Base-by-base conservation (phyloP, 2,888 invertebrate species). In the Troides helena region DNA sequence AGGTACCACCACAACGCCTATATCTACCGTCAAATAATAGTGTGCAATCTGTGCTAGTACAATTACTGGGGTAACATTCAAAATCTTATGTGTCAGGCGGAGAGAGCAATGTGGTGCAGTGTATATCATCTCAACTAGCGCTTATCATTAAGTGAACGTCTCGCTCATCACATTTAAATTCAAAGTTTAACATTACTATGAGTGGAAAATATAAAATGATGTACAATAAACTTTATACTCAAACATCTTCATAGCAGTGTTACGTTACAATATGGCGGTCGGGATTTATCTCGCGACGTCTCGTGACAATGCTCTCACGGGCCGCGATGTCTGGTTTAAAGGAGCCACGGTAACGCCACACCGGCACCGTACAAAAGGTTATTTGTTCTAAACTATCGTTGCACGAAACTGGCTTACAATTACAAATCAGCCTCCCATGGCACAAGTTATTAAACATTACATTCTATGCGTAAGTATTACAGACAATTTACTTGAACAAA, bases 401-500 rank as follows among this genome's bases (percentile, higher is more conserved):
- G 77, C 80, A 78, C 79, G 78, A 81, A 81, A 80, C 79, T 74
- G 74, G 80, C 81, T 75, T 81, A 86, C 86, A 84, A 88, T 86
- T 86, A 89, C 86, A 83, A 81, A 85, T 84, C 85, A 87, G 80
- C 85, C 84, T 85, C 86, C 85, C 86, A 84, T 85, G 84, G 85
- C 79, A 86, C 78, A 82, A 85, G 86, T 88, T 90, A 90, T 89
- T 90, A 90, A 89, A 89, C 88, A 89, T 85, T 82, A 85, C 81
- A 80, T 85, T 88, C 86, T 88, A 90, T 89, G 86, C 86, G 83
- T 80, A 80, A 84, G 85, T 86, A 89, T 90, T 88, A 90, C 88
- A 87, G 82, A 88, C 85, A 88, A 90, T 91, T 90, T 91, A 88
- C 85, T 87, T 85, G 87, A 91, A 92, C 91, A 91, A 91, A 92